A percentile compares a stretch with the other conserved stretches of the same genome.
Conservation (phyloP, 1,140 invertebrate species). For the Tetraneura akinire region DNA sequence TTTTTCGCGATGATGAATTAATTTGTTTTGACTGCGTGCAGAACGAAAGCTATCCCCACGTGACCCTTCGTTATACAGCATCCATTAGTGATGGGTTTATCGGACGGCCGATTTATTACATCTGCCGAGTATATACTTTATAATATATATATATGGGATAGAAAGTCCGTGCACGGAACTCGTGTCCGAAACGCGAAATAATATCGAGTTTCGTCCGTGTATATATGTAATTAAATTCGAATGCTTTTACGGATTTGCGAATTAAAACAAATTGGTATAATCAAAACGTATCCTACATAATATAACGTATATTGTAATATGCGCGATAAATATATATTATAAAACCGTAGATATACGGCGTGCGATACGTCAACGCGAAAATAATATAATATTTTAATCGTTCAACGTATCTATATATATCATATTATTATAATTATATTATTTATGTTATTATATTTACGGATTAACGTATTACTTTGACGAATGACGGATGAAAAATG, state of each 20-base stretch:
- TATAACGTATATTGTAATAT: no score
- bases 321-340: no score
- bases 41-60: not conserved
- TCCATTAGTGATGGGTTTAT: conserved; percentile 43
- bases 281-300: not conserved
- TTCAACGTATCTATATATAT: not conserved
- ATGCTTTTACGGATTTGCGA: conserved; percentile 28
- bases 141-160: not conserved
- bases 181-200: not conserved
- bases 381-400: not conserved
- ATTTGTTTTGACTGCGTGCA: conserved; percentile 34
- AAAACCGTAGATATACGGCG: not conserved
- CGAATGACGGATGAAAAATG: no score
- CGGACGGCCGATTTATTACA: conserved; percentile 37
- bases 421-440: no score
- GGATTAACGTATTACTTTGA: no score
- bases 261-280: conserved; percentile 20
- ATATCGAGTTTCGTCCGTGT: not conserved
- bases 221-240: conserved; percentile 17
- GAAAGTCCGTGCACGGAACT: not conserved
- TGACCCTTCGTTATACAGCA: not conserved
- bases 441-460: no score
- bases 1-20: not conserved
- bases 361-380: not conserved
- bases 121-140: not conserved